A percentile compares a stretch with the other conserved stretches of the same genome.
Conservation (phyloP, 2,888 invertebrate species). For the Coleophora flavipennella region DNA sequence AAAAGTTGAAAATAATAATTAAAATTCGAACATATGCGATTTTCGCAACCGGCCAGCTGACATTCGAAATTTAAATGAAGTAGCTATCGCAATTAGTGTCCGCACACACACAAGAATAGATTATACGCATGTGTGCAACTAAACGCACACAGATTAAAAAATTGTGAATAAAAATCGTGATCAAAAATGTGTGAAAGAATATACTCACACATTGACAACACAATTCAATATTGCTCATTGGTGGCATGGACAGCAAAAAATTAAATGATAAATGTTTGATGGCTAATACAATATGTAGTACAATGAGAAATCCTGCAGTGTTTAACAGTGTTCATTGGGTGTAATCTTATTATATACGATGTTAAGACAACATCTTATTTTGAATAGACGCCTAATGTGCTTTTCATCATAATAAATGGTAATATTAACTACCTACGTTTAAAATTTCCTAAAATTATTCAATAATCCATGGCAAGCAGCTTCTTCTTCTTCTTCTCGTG, state of each 20-base stretch:
- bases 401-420: too few relatives aligned
- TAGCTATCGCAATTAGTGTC: constrained; percentile 70
- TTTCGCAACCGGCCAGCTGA: constrained; percentile 38
- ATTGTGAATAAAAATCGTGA: constrained; percentile 59
- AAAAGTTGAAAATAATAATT: constrained; percentile 12
- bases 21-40: constrained; percentile 36
- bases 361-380: too few relatives aligned
- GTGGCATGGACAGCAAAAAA: constrained; percentile 49
- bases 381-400: too few relatives aligned
- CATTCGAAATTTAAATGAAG: constrained; percentile 73
- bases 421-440: too few relatives aligned
- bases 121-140: constrained; percentile 27
- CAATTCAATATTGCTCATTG: constrained; percentile 69
- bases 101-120: constrained; percentile 24
- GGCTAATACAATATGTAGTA: too few relatives aligned
- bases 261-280: constrained; percentile 7
- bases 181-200: constrained; percentile 70
- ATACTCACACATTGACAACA: constrained; percentile 49
- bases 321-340: too few relatives aligned
- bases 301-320: too few relatives aligned
- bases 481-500: too few relatives aligned
- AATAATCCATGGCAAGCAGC: too few relatives aligned
- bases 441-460: too few relatives aligned
- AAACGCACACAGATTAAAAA: constrained; percentile 42
- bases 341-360: too few relatives aligned